These are phyloP conservation scores for Globicephala melas DNA, from an alignment of 2,113 vertebrate genomes.

Conservation along the genomic window DNA sequence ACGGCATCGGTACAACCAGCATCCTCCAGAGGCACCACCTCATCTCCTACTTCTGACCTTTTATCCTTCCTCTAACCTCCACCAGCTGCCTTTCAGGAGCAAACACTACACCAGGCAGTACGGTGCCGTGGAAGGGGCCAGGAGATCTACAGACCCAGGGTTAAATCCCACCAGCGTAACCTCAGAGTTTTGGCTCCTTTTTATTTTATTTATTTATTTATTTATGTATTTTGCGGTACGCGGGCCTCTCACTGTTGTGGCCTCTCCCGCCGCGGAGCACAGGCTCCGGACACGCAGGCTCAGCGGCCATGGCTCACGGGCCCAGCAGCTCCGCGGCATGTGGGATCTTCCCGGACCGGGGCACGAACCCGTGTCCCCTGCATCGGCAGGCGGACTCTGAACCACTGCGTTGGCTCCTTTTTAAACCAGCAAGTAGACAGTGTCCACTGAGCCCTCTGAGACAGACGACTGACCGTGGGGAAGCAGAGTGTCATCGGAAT, in stretches of 20 bases:
- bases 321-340: too few relatives aligned
- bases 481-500: background rate
- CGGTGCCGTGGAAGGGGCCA: accelerated
- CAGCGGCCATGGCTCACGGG: too few relatives aligned
- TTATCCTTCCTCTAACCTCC: background rate
- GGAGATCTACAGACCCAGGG: background rate
- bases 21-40: accelerated
- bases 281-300: too few relatives aligned
- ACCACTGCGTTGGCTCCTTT: background rate
- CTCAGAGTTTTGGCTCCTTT: background rate
- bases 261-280: too few relatives aligned
- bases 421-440: background rate
- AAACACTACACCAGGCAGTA: accelerated
- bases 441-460: accelerated
- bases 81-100: accelerated
- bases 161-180: accelerated
- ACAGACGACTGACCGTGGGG: accelerated
- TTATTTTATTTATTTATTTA: too few relatives aligned
- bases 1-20: background rate
- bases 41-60: accelerated
- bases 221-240: too few relatives aligned
- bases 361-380: too few relatives aligned
- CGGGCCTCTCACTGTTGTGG: too few relatives aligned
- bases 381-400: too few relatives aligned
- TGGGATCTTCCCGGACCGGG: too few relatives aligned